phyloP scores from a whole-genome alignment of 2,797 vertebrate species.

The Sarcophilus harrisii region DNA sequence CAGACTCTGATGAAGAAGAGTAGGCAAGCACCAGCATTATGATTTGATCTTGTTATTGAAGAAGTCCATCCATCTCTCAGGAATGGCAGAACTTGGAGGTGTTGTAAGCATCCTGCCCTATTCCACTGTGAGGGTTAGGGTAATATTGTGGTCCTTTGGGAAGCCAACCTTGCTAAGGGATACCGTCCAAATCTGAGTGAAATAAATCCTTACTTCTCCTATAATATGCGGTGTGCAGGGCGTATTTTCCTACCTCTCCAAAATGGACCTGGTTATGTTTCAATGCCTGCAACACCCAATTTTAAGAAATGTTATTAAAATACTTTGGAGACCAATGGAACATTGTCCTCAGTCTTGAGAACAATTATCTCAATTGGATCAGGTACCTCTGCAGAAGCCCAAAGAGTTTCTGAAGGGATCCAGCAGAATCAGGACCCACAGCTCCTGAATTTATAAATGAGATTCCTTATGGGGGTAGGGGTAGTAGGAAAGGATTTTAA shows the following conservation, averaged over 20 bases:
- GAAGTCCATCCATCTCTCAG: conserved; percentile 55
- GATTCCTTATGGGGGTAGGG: not conserved
- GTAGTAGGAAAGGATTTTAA: not conserved
- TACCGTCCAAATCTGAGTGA: not conserved
- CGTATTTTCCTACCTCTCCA: not conserved
- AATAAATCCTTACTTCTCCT: not conserved
- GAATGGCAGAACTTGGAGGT: conserved; percentile 22
- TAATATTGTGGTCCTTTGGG: not conserved
- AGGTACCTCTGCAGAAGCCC: not conserved
- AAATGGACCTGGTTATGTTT: not conserved
- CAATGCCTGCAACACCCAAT: not conserved
- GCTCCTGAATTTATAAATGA: not conserved
- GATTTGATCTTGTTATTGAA: conserved; percentile 62
- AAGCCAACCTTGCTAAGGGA: not conserved
- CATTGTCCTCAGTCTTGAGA: not conserved
- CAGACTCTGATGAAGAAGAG: conserved; percentile 16
- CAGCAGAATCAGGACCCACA: not conserved
- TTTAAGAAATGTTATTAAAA: not conserved
- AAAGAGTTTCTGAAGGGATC: not conserved
- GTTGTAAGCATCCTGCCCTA: conserved; percentile 1
- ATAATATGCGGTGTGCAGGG: not conserved
- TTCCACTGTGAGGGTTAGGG: not conserved
- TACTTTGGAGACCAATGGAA: not conserved
- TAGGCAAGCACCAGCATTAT: conserved; percentile 67
- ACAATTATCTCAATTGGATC: not conserved